Evolutionary conservation across 2,113 vertebrate genomes (phyloP), one percentile per base, ranked within the genome.

Genomic region (Eublepharis macularius): DNA sequence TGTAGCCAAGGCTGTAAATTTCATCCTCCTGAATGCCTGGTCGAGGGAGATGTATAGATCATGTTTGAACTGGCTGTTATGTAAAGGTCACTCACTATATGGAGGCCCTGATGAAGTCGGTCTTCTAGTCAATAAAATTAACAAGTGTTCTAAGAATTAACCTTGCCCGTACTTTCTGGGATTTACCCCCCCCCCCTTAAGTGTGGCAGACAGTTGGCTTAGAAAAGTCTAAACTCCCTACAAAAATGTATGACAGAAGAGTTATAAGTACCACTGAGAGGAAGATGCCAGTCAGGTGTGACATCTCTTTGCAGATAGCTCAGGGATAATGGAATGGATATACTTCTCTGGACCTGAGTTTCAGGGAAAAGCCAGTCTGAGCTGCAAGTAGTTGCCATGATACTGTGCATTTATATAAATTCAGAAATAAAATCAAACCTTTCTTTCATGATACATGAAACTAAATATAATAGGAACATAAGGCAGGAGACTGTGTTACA

Each of bases 1-100:
- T 54, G 51, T 77, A 49, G 41, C 43, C 13, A 34, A 65, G 34
- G 21, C 76, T 74, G 45, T 87, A 80, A 63, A 87, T 80, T 80
- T 68, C 45, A 74, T 73, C 76, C 17, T 63, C n/a, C 45, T 41
- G 57, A 19, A 26, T 7, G 17, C 49, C 2, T 54, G 57, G 26
- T 49, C 54, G 51, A 19, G 54, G 24, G 51, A 11, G 32, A 73
- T 47, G 57, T 16, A 74, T 60, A 47, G 9, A 6, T 47, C 49
- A 63, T 65, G 54, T 47, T 54, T 63, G 54, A 79, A 41, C n/a
- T 65, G 19, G 47, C 11, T 54, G 13, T 72, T 69, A 47, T 76
- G 49, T 49, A 87, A n/a, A 36, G 63, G 32, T 45, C 26, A 49
- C 43, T 45, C 26, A 49, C 43, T 17, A 73, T 47, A 41, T 10